Evolutionary conservation across 2,888 invertebrate genomes (phyloP).

Genomic region (Lasius fuliginosus): DNA sequence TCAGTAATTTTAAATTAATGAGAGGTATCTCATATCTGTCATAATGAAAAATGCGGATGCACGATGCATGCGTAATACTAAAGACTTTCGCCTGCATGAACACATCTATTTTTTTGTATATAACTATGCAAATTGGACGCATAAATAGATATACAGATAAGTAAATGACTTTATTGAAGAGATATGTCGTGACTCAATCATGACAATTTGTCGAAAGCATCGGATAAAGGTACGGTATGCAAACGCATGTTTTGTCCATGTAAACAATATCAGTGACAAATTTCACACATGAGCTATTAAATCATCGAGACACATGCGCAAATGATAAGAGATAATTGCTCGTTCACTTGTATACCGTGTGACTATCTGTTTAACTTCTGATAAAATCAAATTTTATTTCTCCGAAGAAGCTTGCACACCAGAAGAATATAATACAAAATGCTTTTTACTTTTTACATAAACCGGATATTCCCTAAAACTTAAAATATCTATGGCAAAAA

Average conservation of each 20-base stretch:
- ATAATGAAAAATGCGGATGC: background rate
- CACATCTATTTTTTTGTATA: constrained; percentile 51
- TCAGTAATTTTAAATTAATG: background rate
- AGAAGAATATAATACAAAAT: background rate
- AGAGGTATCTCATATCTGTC: background rate
- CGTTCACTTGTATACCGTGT: background rate
- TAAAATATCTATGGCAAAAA: background rate
- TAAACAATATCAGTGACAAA: constrained; percentile 39
- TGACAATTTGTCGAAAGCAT: constrained; percentile 62
- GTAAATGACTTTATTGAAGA: constrained; percentile 66
- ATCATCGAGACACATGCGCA: constrained; percentile 16
- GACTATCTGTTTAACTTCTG: constrained; percentile 6
- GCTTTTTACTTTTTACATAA: background rate
- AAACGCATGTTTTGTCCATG: constrained; percentile 55
- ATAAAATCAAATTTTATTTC: constrained; percentile 13
- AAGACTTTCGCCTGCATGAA: constrained; percentile 25
- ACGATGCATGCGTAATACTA: constrained; percentile 1
- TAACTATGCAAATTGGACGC: constrained; percentile 46
- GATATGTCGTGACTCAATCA: constrained; percentile 60
- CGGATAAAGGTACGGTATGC: constrained; percentile 33
- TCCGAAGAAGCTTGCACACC: background rate
- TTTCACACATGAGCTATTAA: constrained; percentile 38
- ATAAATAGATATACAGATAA: constrained; percentile 58
- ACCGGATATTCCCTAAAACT: background rate
- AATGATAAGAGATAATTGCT: constrained; percentile 7